Conservation (phyloP, 2,113 vertebrate genomes). For the Triplophysa rosa region DNA sequence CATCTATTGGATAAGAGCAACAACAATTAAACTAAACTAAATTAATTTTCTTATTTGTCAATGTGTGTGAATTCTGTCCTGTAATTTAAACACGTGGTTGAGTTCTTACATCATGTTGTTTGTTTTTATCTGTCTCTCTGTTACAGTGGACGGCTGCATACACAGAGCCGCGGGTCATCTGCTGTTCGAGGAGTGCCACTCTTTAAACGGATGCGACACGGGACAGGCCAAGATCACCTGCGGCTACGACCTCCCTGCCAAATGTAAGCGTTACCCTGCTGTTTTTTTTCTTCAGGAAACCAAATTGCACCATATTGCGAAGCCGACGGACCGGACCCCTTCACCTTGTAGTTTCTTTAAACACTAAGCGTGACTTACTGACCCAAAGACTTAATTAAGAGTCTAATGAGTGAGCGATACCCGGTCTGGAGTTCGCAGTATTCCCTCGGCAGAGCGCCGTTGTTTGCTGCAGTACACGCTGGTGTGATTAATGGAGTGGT, state of each 20-base stretch:
- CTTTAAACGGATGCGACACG: conserved; percentile 91
- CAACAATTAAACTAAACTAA: too few species aligned
- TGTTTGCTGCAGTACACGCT: conserved; percentile 36
- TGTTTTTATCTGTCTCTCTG: conserved; percentile 3
- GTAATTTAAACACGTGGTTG: neutral
- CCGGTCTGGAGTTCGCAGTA: conserved; percentile 36
- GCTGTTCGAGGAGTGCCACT: conserved; percentile 89
- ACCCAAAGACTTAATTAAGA: conserved; percentile 28
- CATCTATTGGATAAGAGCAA: too few species aligned
- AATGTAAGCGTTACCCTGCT: conserved; percentile 82
- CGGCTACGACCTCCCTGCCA: conserved; percentile 94
- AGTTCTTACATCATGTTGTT: neutral
- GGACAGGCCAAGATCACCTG: conserved; percentile 96
- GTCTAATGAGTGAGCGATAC: conserved; percentile 49
- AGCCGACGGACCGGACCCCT: neutral
- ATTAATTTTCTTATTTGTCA: neutral
- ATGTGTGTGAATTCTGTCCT: too few species aligned
- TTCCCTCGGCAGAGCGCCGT: conserved; percentile 35
- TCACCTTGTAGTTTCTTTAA: neutral
- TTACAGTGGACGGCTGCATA: conserved; percentile 95
- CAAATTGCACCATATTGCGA: neutral
- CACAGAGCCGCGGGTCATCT: conserved; percentile 93
- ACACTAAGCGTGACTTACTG: conserved; percentile 13
- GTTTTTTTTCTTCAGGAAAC: conserved; percentile 34
- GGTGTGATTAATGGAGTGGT: conserved; percentile 60